phyloP scores from a whole-genome alignment of 2,797 vertebrate genomes.

The Cichlasoma orientale region DNA sequence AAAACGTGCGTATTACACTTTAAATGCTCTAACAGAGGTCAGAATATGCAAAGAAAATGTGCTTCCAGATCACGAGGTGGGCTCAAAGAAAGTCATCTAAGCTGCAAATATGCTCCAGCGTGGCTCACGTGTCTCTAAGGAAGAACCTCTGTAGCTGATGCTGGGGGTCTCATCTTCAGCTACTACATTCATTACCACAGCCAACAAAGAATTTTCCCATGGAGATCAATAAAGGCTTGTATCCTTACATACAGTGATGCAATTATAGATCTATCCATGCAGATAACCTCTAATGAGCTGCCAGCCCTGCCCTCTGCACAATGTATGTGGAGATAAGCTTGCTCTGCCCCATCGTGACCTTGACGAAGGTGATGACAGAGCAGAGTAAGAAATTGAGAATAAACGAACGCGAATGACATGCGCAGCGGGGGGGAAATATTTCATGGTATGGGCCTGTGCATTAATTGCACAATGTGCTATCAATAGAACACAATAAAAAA shows the following conservation, averaged over 20 bases:
- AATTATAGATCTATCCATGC: slow-evolving; percentile 62
- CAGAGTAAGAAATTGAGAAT: slow-evolving; percentile 18
- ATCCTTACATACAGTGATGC: slow-evolving; percentile 41
- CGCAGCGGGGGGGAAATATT: slow-evolving; percentile 5
- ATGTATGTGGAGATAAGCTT: slow-evolving; percentile 50
- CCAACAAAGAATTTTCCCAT: slow-evolving; percentile 50
- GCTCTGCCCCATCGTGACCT: slow-evolving; percentile 46
- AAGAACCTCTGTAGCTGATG: slow-evolving; percentile 32
- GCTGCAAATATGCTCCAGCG: slow-evolving; percentile 15
- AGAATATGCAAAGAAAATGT: background rate
- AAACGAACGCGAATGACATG: slow-evolving; percentile 12
- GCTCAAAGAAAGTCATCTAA: slow-evolving; percentile 19
- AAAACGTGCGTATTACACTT: background rate
- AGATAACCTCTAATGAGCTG: slow-evolving; percentile 66
- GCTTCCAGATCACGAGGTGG: background rate
- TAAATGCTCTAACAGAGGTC: slow-evolving; percentile 1
- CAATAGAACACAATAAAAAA: slow-evolving; percentile 13
- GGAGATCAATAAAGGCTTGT: slow-evolving; percentile 62
- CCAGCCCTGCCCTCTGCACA: slow-evolving; percentile 43
- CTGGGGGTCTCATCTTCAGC: slow-evolving; percentile 53
- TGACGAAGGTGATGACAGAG: slow-evolving; percentile 8
- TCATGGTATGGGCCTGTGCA: slow-evolving; percentile 1
- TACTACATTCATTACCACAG: slow-evolving; percentile 54
- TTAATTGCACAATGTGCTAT: slow-evolving; percentile 19
- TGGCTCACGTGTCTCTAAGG: slow-evolving; percentile 16